These are phyloP conservation scores for Calypte anna DNA, from an alignment of 2,113 vertebrate species.

Conservation along the genomic window DNA sequence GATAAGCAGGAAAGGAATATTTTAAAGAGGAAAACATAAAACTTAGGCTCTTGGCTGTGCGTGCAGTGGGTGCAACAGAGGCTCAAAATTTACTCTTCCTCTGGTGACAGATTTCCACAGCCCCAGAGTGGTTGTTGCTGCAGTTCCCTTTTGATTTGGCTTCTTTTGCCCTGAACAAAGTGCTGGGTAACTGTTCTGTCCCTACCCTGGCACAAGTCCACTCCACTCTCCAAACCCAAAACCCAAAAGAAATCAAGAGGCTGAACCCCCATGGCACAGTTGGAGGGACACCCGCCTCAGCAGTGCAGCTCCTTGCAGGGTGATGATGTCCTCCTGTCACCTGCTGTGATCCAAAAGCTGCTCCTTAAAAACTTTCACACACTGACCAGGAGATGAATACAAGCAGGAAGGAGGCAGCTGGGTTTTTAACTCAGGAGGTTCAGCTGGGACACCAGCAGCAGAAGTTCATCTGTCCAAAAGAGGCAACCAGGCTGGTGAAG, in stretches of 20 bases:
- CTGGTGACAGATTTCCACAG: neutral
- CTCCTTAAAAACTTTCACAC: no score
- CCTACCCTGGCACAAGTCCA: neutral
- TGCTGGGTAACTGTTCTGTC: neutral
- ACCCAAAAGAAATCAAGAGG: neutral
- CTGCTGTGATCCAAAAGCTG: no score
- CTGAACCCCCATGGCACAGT: neutral
- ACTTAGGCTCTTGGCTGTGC: neutral
- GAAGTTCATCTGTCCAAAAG: neutral
- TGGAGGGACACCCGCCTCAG: neutral
- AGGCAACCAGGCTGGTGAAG: no score
- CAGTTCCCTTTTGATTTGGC: accelerated
- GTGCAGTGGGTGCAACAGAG: accelerated
- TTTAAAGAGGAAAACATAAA: neutral
- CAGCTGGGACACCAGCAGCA: neutral
- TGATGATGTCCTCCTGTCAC: no score
- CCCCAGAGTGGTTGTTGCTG: accelerated
- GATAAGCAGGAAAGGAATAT: neutral
- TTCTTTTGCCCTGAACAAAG: neutral
- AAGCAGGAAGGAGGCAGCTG: neutral
- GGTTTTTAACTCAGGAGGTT: neutral
- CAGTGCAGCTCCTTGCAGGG: neutral
- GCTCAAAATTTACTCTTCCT: no score
- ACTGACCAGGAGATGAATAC: neutral
- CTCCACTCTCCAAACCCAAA: neutral